A percentile compares a stretch with the other conserved stretches of the same genome.
Evolutionary conservation across 2,113 vertebrate species (phyloP).

Genomic region (Columba livia): DNA sequence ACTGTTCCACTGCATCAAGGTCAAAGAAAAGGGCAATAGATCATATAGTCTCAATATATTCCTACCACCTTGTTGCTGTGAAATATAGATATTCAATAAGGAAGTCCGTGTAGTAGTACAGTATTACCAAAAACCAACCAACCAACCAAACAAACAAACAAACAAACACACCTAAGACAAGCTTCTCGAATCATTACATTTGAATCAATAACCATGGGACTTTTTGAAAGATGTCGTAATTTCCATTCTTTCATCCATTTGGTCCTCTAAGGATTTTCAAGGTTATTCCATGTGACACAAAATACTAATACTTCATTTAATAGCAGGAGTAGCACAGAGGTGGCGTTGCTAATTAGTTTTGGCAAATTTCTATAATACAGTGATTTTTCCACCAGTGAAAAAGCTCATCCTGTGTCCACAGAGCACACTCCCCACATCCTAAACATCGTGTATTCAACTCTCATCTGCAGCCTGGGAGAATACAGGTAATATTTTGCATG

Average conservation of each 20-base stretch:
- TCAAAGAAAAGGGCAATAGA: neutral
- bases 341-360: neutral
- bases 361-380: neutral
- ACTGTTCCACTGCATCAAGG: neutral
- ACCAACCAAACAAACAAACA: neutral
- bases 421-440: neutral
- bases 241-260: neutral
- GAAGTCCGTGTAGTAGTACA: neutral
- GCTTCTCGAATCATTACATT: neutral
- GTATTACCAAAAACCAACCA: neutral
- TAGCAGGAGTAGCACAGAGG: fast-evolving
- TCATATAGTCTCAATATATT: neutral
- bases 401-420: neutral
- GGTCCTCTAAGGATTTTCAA: neutral
- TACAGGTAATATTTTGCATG: neutral
- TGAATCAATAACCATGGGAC: neutral
- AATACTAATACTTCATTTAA: neutral
- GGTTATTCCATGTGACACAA: neutral
- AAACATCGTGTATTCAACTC: neutral
- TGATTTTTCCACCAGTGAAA: neutral
- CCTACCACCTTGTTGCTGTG: neutral
- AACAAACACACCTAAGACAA: neutral
- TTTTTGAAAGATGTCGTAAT: neutral
- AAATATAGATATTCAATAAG: neutral
- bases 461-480: neutral